These are phyloP conservation scores for Megathymus violae DNA, from an alignment of 1,140 invertebrate species.

Conservation along the genomic window DNA sequence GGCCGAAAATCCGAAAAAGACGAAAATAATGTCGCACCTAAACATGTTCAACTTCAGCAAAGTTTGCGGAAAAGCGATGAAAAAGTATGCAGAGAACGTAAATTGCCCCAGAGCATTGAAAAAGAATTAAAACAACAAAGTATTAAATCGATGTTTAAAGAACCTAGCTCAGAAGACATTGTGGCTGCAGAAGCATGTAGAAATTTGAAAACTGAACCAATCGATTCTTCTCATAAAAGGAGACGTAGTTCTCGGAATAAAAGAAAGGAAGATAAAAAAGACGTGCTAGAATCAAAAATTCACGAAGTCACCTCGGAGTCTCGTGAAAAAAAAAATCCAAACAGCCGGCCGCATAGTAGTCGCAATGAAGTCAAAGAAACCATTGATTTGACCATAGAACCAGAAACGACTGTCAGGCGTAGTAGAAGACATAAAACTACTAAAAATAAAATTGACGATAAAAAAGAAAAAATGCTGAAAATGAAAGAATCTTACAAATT, in stretches of 20 bases:
- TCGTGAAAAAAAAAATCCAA: neutral
- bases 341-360: slow-evolving; percentile 6
- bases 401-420: slow-evolving; percentile 48
- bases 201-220: slow-evolving; percentile 1
- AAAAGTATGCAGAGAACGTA: slow-evolving; percentile 1
- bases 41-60: neutral
- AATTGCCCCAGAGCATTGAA: neutral
- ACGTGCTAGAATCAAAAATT: slow-evolving; percentile 1
- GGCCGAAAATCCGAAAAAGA: neutral
- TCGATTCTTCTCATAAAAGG: neutral
- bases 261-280: neutral
- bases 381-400: slow-evolving; percentile 5
- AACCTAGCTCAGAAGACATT: neutral
- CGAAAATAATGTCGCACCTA: neutral
- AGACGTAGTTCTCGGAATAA: slow-evolving; percentile 12
- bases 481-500: slow-evolving; percentile 10
- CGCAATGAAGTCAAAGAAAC: slow-evolving; percentile 23
- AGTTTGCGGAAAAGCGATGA: slow-evolving; percentile 4
- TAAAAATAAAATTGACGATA: slow-evolving; percentile 38
- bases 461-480: slow-evolving; percentile 8
- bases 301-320: neutral
- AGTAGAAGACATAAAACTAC: slow-evolving; percentile 47
- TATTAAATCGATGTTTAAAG: slow-evolving; percentile 10
- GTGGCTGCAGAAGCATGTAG: neutral
- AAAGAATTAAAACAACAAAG: slow-evolving; percentile 11